phyloP scores from a whole-genome alignment of 2,797 vertebrate species.

The Mormyrus hasselquistii region DNA sequence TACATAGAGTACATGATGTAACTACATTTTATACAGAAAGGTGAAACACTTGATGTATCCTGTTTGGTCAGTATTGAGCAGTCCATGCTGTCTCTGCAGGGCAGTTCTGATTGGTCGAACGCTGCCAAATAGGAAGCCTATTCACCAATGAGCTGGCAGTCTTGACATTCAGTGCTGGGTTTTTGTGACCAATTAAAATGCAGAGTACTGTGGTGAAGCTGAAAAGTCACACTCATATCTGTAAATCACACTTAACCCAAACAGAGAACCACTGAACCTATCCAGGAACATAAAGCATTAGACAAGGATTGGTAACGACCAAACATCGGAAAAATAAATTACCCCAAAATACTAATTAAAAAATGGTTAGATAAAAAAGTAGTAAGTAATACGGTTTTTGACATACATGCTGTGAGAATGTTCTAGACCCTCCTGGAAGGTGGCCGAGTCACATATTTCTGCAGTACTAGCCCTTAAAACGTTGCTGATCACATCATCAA shows the following conservation, averaged over 20 bases:
- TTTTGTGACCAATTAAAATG: slow-evolving; percentile 2
- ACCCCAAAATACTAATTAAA: slow-evolving; percentile 25
- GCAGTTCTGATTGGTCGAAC: slow-evolving; percentile 1
- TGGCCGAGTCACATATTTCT: slow-evolving; percentile 24
- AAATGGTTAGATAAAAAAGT: slow-evolving; percentile 33
- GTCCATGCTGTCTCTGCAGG: slow-evolving; percentile 21
- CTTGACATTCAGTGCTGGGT: not conserved
- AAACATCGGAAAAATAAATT: not conserved
- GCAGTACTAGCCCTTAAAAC: slow-evolving; percentile 64
- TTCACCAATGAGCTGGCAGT: not conserved
- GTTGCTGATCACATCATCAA: slow-evolving; percentile 27
- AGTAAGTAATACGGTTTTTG: slow-evolving; percentile 30
- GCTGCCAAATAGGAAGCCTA: not conserved
- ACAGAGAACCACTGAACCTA: not conserved
- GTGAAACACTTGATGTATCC: slow-evolving; percentile 8
- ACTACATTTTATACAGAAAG: slow-evolving; percentile 11
- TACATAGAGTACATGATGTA: slow-evolving; percentile 59
- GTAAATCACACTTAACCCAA: slow-evolving; percentile 8
- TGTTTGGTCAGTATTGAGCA: slow-evolving; percentile 7
- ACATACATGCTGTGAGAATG: not conserved
- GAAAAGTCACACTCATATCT: not conserved
- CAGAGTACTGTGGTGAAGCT: not conserved
- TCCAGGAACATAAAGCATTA: slow-evolving; percentile 6
- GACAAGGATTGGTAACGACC: not conserved
- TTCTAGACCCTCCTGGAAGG: not conserved